A percentile compares a stretch with the other conserved stretches of the same genome.
phyloP scores from a whole-genome alignment of 2,888 invertebrate species.

The Hydraecia micacea region DNA sequence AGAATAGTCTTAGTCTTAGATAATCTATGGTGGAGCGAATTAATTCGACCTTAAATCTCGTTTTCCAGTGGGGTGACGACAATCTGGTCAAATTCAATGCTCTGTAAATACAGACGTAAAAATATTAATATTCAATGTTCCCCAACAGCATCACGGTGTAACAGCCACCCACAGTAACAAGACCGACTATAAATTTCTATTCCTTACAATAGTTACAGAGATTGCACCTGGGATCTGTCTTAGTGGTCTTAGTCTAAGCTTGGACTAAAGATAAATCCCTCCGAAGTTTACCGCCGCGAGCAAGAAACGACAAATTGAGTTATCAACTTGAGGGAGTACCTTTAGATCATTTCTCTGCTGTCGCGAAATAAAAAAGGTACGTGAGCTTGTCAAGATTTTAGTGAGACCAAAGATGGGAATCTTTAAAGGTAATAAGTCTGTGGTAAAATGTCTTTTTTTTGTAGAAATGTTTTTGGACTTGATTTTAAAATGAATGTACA shows the following conservation, averaged over 20 bases:
- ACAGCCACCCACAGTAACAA: constrained; percentile 68
- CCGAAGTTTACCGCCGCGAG: constrained; percentile 74
- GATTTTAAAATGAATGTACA: not conserved
- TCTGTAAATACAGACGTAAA: no score
- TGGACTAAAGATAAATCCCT: constrained; percentile 81
- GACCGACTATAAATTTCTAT: constrained; percentile 84
- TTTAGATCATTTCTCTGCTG: constrained; percentile 73
- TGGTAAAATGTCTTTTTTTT: not conserved
- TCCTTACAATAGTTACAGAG: constrained; percentile 86
- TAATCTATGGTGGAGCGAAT: no score
- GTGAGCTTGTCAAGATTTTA: constrained; percentile 55
- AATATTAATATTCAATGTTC: no score
- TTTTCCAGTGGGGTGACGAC: no score
- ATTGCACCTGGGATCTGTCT: constrained; percentile 88
- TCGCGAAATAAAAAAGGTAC: constrained; percentile 62
- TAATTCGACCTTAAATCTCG: no score
- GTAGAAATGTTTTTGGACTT: not conserved
- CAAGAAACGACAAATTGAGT: constrained; percentile 82
- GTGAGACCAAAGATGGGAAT: constrained; percentile 31
- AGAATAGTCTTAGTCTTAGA: not conserved
- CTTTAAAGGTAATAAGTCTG: constrained; percentile 10
- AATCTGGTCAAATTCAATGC: no score
- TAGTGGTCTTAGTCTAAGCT: constrained; percentile 80
- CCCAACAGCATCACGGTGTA: constrained; percentile 68
- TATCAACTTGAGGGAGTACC: constrained; percentile 76